A percentile compares a stretch with the other conserved stretches of the same genome.
Evolutionary conservation across 2,113 vertebrate genomes (phyloP).

Genomic region (Psilopogon haemacephalus): DNA sequence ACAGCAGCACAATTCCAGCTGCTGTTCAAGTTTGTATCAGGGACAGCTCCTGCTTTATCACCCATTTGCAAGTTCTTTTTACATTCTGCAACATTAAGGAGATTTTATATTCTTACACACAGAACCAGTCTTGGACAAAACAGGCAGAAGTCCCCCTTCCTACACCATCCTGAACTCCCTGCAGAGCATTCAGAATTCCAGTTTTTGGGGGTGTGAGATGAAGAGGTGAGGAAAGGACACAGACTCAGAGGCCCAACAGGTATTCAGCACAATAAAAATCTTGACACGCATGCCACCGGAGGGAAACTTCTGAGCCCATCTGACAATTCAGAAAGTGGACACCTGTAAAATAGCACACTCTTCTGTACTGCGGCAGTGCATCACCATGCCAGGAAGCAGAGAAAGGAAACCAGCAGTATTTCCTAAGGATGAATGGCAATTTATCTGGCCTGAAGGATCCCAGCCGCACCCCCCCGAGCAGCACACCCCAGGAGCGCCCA

Average conservation of each 20-base stretch:
- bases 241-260: not conserved
- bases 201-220: not conserved
- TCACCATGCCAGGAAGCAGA: accelerated
- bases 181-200: accelerated
- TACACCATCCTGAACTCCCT: not conserved
- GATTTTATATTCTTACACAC: accelerated
- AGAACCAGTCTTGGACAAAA: accelerated
- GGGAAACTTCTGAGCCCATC: too few species aligned
- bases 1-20: not conserved
- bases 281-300: accelerated
- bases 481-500: too few species aligned
- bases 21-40: not conserved
- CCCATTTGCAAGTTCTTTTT: not conserved
- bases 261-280: too few species aligned
- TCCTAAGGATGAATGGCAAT: accelerated
- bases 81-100: not conserved
- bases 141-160: accelerated
- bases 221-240: accelerated
- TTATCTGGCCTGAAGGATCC: accelerated
- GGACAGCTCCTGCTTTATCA: not conserved
- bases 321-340: accelerated
- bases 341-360: accelerated
- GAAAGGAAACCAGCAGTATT: accelerated
- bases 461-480: not conserved
- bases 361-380: not conserved